Evolutionary conservation across 2,797 vertebrate genomes (phyloP).

Genomic region (Paguma larvata): DNA sequence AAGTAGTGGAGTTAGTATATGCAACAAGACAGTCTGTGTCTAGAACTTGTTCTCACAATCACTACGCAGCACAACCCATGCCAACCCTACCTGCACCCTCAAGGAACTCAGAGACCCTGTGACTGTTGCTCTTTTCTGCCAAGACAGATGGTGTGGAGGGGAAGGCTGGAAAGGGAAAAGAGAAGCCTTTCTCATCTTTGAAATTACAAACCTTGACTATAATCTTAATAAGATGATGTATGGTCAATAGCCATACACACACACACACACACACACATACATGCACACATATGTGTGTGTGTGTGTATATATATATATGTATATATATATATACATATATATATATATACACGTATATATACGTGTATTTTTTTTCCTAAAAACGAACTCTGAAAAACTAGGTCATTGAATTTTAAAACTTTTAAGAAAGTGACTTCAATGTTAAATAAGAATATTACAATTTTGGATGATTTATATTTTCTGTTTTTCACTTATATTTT

Average conservation of each 20-base stretch:
- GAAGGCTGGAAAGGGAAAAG: not conserved
- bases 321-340: no score
- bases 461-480: not conserved
- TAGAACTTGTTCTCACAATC: not conserved
- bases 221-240: not conserved
- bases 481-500: not conserved
- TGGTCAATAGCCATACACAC: no score
- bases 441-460: not conserved
- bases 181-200: not conserved
- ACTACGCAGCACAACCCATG: not conserved
- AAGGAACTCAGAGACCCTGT: not conserved
- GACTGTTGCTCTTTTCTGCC: not conserved
- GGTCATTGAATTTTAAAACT: not conserved
- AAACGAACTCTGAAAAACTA: not conserved
- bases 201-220: not conserved
- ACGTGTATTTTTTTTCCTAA: no score
- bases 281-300: no score
- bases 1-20: not conserved
- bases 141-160: not conserved
- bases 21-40: not conserved
- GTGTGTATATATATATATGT: no score
- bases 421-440: not conserved
- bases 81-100: not conserved
- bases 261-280: no score
- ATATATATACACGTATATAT: no score